Percentiles rank a stretch among this genome's conserved stretches.
Conservation (phyloP, 1,140 invertebrate genomes). For the Mizuhopecten yessoensis region DNA sequence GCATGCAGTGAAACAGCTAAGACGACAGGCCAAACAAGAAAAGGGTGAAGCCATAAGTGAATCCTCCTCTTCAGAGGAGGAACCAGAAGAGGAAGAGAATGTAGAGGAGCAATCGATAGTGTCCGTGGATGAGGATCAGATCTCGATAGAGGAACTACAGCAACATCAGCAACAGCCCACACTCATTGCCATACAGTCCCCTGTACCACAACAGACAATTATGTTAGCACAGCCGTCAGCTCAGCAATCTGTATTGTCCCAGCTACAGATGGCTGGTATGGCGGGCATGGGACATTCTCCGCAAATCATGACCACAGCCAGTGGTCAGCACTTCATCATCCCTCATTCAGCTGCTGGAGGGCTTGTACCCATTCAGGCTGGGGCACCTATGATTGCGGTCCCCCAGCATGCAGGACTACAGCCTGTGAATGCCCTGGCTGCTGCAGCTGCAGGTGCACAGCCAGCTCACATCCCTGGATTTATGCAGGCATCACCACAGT, state of each 20-base stretch:
- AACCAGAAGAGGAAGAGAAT: constrained; percentile 47
- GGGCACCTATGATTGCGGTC: constrained; percentile 59
- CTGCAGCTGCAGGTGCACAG: constrained; percentile 55
- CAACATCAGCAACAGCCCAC: constrained; percentile 33
- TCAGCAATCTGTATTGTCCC: constrained; percentile 48
- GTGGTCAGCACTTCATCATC: constrained; percentile 49
- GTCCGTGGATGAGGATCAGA: constrained; percentile 44
- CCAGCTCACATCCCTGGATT: constrained; percentile 57
- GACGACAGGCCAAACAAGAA: constrained; percentile 56
- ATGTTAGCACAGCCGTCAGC: constrained; percentile 52
- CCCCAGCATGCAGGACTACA: constrained; percentile 39
- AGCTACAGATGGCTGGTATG: constrained; percentile 44
- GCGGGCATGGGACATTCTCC: constrained; percentile 47
- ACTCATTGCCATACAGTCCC: constrained; percentile 56
- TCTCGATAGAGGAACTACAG: constrained; percentile 46
- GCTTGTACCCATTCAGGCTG: constrained; percentile 57
- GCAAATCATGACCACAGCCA: constrained; percentile 51
- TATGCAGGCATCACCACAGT: constrained; percentile 42
- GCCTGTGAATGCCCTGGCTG: constrained; percentile 26
- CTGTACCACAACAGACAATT: constrained; percentile 46
- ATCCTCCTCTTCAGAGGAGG: constrained; percentile 53
- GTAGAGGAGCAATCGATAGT: constrained; percentile 41
- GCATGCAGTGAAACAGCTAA: constrained; percentile 55
- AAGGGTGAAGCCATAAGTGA: constrained; percentile 62
- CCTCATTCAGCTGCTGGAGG: neutral